These are phyloP conservation scores for Capitella teleta DNA, from an alignment of 1,140 invertebrate species.

Conservation along the genomic window DNA sequence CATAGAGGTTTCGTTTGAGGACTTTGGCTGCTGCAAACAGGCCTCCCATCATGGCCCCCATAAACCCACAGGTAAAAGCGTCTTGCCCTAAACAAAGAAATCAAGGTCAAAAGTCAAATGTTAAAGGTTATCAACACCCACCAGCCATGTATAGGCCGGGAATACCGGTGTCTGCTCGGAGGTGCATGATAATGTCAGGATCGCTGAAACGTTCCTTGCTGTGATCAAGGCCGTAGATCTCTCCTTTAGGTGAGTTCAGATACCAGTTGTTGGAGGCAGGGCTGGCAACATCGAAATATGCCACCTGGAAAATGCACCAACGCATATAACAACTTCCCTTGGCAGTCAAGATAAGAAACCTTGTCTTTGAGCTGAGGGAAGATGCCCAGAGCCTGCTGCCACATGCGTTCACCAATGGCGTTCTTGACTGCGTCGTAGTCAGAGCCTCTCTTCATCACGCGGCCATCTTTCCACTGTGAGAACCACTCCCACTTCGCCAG, in stretches of 20 bases:
- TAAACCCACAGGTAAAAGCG: conserved; percentile 36
- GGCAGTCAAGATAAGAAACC: conserved; percentile 13
- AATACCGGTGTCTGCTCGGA: conserved; percentile 38
- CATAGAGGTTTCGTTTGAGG: conserved; percentile 35
- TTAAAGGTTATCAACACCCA: conserved; percentile 9
- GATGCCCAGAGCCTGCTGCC: conserved; percentile 28
- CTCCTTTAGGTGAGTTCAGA: conserved; percentile 32
- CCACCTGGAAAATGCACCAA: conserved; percentile 16
- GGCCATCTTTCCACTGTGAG: conserved; percentile 33
- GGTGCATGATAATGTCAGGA: conserved; percentile 22
- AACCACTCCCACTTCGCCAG: conserved; percentile 40
- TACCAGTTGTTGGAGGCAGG: conserved; percentile 40
- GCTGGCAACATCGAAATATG: conserved; percentile 36
- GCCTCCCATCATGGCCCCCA: conserved; percentile 34
- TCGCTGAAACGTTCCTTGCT: conserved; percentile 21
- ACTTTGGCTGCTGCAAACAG: conserved; percentile 30
- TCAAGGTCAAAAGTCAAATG: not conserved
- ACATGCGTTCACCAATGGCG: conserved; percentile 32
- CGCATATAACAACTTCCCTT: not conserved
- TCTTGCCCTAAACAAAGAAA: conserved; percentile 36
- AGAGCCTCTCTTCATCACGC: conserved; percentile 37
- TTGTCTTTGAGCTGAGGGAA: conserved; percentile 37
- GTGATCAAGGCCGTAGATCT: conserved; percentile 42
- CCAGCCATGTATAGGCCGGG: conserved; percentile 34
- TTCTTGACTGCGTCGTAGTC: conserved; percentile 40